phyloP scores from a whole-genome alignment of 35 echinoderm and acorn worm species.

The Diadema setosum region DNA sequence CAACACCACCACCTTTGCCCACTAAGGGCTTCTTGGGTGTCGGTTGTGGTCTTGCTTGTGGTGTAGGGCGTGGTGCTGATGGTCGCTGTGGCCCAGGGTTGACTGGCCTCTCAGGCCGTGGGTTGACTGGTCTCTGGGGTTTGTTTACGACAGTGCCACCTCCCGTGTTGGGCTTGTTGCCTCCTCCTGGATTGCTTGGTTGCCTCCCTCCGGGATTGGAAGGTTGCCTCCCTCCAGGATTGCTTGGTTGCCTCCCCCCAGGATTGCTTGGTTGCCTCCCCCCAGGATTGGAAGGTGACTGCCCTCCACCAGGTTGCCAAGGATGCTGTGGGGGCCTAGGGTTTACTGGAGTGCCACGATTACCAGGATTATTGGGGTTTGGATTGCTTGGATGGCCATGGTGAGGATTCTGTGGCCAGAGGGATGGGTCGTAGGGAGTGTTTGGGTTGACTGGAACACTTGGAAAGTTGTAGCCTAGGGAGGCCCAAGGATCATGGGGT shows the following conservation, averaged over 20 bases:
- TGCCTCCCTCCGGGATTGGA: not conserved
- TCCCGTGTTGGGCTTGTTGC: not conserved
- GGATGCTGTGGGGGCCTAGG: not conserved
- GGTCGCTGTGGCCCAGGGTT: not conserved
- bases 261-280: too few relatives aligned
- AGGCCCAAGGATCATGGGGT: not conserved
- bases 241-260: too few relatives aligned
- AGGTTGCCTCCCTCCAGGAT: too few relatives aligned
- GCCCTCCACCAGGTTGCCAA: not conserved
- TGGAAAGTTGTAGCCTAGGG: not conserved
- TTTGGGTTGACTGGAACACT: not conserved
- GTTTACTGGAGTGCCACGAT: not conserved
- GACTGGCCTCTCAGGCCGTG: not conserved
- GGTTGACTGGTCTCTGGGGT: not conserved
- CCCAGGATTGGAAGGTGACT: not conserved
- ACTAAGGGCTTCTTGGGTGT: not conserved
- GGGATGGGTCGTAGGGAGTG: not conserved
- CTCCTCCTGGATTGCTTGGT: too few relatives aligned
- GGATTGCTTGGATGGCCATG: not conserved
- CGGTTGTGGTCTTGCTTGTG: not conserved
- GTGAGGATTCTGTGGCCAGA: not conserved
- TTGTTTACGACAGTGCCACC: not conserved
- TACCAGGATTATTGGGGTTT: not conserved
- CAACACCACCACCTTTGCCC: not conserved
- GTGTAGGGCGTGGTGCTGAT: not conserved